These are phyloP conservation scores for Drosophila subsilvestris DNA, from an alignment of 2,888 invertebrate genomes.

Conservation along the genomic window DNA sequence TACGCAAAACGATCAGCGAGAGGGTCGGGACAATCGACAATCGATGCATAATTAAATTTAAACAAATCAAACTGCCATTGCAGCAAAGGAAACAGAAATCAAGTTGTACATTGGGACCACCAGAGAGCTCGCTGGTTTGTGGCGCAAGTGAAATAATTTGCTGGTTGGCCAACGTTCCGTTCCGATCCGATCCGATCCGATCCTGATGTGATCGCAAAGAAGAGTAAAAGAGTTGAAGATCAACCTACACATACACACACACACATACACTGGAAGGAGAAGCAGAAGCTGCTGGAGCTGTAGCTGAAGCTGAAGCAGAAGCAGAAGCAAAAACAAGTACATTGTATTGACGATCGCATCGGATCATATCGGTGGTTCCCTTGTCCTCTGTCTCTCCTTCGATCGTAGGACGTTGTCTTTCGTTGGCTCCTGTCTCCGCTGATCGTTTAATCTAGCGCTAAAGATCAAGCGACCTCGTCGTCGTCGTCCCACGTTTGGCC, in stretches of 20 bases:
- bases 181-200: slow-evolving; percentile 9
- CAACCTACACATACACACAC: slow-evolving; percentile 63
- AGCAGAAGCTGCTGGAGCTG: too few relatives aligned
- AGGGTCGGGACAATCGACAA: slow-evolving; percentile 57
- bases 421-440: slow-evolving; percentile 65
- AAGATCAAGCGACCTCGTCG: slow-evolving; percentile 67
- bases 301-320: too few relatives aligned
- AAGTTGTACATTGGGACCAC: slow-evolving; percentile 78
- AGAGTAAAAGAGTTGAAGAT: slow-evolving; percentile 34
- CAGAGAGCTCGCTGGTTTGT: slow-evolving; percentile 47
- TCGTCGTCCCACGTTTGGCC: slow-evolving; percentile 58
- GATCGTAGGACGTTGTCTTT: slow-evolving; percentile 43
- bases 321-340: slow-evolving; percentile 56
- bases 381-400: background rate
- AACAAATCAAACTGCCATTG: slow-evolving; percentile 78
- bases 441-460: slow-evolving; percentile 81
- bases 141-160: slow-evolving; percentile 78
- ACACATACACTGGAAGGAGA: background rate
- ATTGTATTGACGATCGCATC: slow-evolving; percentile 23
- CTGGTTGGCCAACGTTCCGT: slow-evolving; percentile 52
- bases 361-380: background rate
- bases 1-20: slow-evolving; percentile 35
- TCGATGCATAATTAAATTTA: slow-evolving; percentile 79
- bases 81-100: slow-evolving; percentile 81
- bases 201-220: background rate